Base-by-base conservation (phyloP, 1,140 invertebrate species). In the Pseudomyrmex cubaensis region DNA sequence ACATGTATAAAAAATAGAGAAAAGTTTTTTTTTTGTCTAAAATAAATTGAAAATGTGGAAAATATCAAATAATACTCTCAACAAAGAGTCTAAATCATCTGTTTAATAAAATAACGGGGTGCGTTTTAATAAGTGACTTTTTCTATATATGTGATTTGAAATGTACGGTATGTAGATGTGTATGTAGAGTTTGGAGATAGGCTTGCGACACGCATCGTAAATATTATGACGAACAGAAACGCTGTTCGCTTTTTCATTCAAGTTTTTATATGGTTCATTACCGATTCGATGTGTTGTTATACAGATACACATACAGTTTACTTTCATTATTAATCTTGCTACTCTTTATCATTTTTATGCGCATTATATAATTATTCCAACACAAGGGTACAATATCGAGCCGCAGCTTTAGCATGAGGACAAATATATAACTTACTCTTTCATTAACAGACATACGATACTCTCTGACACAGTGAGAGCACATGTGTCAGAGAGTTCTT, bases 391-490 rank as follows among this genome's bases (percentile, higher is more conserved):
- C 20, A 17, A 35, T 44, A 74, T 20, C 44, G 57, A 50, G 46
- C 13, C 20, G 35, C 57, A 59, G 48, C 10, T 78, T 70, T 20
- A 77, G 44, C 17, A 12, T 1, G 46, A 54, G n/a, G 44, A 3
- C n/a, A 9, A 15, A 20, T 35, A 35, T 52, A 54, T 35, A 69
- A 77, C 69, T 77, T 69, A 77, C 50, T 63, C 35, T 69, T 77
- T 77, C 54, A 77, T 77, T 77, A 77, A 77, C 75, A 54, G 13
- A 17, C 63, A 22, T 17, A 12, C 48, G 20, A 17, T 67, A 77
- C 22, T 63, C 13, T 35, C 2, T 52, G 75, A 77, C 64, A 77
- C 64, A 78, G 13, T 54, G 48, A 52, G 35, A 70, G 54, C 59
- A 57, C 35, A 78, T 35, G 44, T 76, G 62, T 66, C 35, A 35